These are phyloP conservation scores for Gallinago jamesoni DNA, from an alignment of 2,113 vertebrate genomes.

Conservation along the genomic window DNA sequence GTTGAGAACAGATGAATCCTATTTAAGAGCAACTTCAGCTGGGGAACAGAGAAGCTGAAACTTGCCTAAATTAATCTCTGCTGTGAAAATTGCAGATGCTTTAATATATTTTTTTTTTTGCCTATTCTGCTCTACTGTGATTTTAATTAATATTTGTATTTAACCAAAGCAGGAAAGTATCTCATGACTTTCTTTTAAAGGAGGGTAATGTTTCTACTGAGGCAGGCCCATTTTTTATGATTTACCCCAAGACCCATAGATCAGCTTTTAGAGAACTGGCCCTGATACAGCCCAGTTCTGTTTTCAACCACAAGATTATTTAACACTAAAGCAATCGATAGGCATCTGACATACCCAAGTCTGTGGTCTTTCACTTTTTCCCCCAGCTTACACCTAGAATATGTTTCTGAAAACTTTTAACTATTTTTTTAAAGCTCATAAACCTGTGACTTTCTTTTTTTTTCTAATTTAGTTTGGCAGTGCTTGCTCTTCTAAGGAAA, in stretches of 20 bases:
- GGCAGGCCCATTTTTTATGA: background rate
- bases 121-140: background rate
- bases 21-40: background rate
- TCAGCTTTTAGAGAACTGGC: background rate
- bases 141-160: background rate
- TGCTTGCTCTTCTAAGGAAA: constrained; percentile 24
- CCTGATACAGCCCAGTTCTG: background rate
- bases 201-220: background rate
- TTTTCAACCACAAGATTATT: background rate
- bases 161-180: background rate
- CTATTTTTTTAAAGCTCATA: constrained; percentile 8
- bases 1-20: background rate
- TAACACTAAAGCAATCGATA: background rate
- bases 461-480: background rate
- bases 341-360: background rate
- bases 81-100: background rate
- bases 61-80: background rate
- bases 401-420: background rate
- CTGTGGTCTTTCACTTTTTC: background rate
- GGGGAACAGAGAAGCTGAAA: background rate
- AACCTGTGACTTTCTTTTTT: background rate
- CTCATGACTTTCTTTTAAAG: background rate
- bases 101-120: background rate
- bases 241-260: background rate
- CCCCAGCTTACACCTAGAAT: background rate